Evolutionary conservation across 2,797 vertebrate species (phyloP).

Genomic region (Amniataba percoides): DNA sequence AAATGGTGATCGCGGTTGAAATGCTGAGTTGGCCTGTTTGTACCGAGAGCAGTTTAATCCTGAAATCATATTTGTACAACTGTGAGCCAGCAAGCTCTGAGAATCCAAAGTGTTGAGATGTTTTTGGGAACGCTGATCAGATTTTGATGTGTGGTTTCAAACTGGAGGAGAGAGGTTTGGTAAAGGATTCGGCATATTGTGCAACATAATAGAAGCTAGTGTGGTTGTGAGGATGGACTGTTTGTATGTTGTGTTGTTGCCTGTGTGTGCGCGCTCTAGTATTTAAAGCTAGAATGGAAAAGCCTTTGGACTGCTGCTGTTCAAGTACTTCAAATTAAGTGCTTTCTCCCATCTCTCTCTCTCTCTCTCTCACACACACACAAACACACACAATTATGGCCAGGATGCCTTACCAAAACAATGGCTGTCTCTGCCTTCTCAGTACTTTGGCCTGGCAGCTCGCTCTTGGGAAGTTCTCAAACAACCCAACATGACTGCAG

Average conservation of each 20-base stretch:
- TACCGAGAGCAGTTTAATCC: slow-evolving; percentile 38
- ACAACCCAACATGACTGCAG: slow-evolving; percentile 70
- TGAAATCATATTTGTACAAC: slow-evolving; percentile 49
- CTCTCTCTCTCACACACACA: slow-evolving; percentile 8
- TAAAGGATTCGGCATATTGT: slow-evolving; percentile 55
- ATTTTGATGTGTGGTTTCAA: slow-evolving; percentile 62
- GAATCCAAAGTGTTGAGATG: slow-evolving; percentile 54
- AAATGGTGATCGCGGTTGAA: slow-evolving; percentile 29
- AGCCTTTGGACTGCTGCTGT: slow-evolving; percentile 45
- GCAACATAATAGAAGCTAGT: slow-evolving; percentile 59
- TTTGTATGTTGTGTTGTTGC: slow-evolving; percentile 43
- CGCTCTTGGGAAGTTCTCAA: slow-evolving; percentile 77
- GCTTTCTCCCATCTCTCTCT: slow-evolving; percentile 24
- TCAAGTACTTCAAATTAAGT: slow-evolving; percentile 46
- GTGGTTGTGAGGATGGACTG: slow-evolving; percentile 40
- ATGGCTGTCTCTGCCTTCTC: slow-evolving; percentile 74
- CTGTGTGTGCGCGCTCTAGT: slow-evolving; percentile 5
- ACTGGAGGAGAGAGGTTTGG: slow-evolving; percentile 47
- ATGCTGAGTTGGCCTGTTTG: slow-evolving; percentile 56
- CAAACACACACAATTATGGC: slow-evolving; percentile 45
- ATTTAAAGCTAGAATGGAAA: slow-evolving; percentile 64
- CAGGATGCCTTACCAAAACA: slow-evolving; percentile 74
- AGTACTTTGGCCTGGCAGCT: slow-evolving; percentile 55
- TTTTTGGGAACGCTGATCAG: slow-evolving; percentile 63
- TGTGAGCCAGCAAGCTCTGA: slow-evolving; percentile 32